phyloP scores from a whole-genome alignment of 53 echinoderm and acorn worm genomes.

The Echinarachnius parma region DNA sequence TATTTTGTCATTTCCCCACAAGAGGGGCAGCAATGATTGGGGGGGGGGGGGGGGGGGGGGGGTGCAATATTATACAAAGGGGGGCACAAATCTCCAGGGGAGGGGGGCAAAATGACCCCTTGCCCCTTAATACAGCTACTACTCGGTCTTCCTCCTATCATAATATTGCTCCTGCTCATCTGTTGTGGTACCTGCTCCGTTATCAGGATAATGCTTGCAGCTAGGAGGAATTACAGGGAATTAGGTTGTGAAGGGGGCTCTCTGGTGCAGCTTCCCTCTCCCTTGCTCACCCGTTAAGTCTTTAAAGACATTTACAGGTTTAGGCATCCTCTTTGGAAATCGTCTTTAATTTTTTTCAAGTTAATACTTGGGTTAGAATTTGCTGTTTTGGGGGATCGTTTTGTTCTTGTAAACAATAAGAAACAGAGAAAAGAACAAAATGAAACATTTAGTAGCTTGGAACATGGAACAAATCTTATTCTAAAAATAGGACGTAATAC shows the following conservation, averaged over 20 bases:
- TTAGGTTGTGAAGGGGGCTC: slow-evolving; percentile 11
- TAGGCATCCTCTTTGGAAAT: too few relatives aligned
- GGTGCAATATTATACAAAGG: neutral
- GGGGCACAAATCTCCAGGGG: neutral
- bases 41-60: slow-evolving; percentile 3
- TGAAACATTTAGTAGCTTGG: too few relatives aligned
- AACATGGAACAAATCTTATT: too few relatives aligned
- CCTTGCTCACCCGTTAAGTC: slow-evolving; percentile 25
- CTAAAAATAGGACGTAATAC: too few relatives aligned
- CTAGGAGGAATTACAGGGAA: slow-evolving; percentile 36
- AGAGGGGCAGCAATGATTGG: neutral
- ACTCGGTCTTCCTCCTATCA: slow-evolving; percentile 24
- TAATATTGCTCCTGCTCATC: slow-evolving; percentile 44
- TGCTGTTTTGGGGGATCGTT: too few relatives aligned
- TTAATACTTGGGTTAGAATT: too few relatives aligned
- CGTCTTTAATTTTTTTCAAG: too few relatives aligned
- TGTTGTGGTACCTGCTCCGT: slow-evolving; percentile 41
- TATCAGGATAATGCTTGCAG: slow-evolving; percentile 46
- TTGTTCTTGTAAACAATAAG: too few relatives aligned
- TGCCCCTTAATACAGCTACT: slow-evolving; percentile 6
- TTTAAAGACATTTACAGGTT: too few relatives aligned
- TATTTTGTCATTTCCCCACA: too few relatives aligned
- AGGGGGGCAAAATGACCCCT: neutral
- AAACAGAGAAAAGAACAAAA: too few relatives aligned
- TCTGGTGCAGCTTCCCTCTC: slow-evolving; percentile 19